These are phyloP conservation scores for Nasonia longicornis DNA, from an alignment of 1,140 invertebrate species.

Conservation along the genomic window DNA sequence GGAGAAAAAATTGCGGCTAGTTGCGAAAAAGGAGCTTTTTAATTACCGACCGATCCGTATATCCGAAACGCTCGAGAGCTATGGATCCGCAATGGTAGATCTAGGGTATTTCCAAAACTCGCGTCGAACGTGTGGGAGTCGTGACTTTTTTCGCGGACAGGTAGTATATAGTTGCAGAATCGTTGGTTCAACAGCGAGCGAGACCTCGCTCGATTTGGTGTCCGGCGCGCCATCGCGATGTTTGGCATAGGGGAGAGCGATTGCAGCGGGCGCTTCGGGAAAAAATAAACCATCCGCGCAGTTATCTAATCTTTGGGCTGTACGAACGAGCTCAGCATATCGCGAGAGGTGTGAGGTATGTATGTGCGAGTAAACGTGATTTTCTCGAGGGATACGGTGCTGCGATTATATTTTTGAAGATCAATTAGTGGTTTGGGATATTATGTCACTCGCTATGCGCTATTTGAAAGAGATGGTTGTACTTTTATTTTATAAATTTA, in stretches of 20 bases:
- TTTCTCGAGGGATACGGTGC: neutral
- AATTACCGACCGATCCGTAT: neutral
- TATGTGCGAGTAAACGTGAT: neutral
- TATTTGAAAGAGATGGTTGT: too few species aligned
- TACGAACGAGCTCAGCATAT: conserved; percentile 19
- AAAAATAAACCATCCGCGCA: neutral
- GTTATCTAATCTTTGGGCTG: conserved; percentile 35
- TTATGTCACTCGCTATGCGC: too few species aligned
- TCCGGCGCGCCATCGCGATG: neutral
- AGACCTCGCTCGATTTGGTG: conserved; percentile 4
- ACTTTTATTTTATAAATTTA: too few species aligned
- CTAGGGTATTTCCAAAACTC: neutral
- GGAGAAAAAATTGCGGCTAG: neutral
- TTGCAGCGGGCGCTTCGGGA: neutral
- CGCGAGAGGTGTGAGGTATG: conserved; percentile 19
- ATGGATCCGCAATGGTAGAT: neutral
- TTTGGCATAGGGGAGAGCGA: conserved; percentile 18
- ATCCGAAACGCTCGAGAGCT: neutral
- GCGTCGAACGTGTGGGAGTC: neutral
- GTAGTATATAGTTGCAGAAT: neutral
- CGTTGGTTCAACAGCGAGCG: neutral
- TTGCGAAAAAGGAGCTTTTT: neutral
- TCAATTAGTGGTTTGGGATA: neutral
- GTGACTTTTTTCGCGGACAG: neutral
- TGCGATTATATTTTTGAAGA: neutral